Evolutionary conservation across 2,888 invertebrate species (phyloP).

Genomic region (Andrena minutula): DNA sequence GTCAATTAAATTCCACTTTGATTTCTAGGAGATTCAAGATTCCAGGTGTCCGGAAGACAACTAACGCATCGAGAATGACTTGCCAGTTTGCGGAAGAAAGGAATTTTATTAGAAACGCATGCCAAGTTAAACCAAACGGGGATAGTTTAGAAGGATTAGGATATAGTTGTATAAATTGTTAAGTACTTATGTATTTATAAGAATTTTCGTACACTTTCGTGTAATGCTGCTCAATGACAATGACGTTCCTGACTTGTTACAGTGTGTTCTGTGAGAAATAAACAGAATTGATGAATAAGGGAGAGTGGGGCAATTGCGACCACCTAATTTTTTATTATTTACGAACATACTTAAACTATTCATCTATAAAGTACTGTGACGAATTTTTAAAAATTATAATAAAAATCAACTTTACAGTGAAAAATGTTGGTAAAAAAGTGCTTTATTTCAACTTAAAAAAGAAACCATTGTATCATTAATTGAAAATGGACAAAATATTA

Average conservation of each 20-base stretch:
- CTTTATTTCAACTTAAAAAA: too few relatives aligned
- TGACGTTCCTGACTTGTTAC: neutral
- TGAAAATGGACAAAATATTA: too few relatives aligned
- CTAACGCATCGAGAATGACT: constrained; percentile 57
- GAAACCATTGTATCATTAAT: too few relatives aligned
- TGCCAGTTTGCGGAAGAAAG: neutral
- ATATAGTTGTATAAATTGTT: constrained; percentile 31
- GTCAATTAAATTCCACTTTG: constrained; percentile 8
- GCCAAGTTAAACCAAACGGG: neutral
- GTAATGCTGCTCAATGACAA: constrained; percentile 7
- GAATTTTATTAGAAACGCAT: constrained; percentile 3
- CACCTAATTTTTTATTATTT: too few relatives aligned
- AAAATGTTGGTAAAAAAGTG: too few relatives aligned
- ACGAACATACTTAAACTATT: too few relatives aligned
- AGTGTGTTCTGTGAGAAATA: neutral
- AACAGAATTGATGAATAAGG: neutral
- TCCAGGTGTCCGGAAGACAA: constrained; percentile 82
- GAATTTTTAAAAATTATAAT: too few relatives aligned
- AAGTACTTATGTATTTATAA: constrained; percentile 61
- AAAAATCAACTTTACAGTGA: too few relatives aligned
- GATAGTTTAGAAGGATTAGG: neutral
- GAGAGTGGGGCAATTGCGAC: too few relatives aligned
- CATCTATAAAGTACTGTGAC: too few relatives aligned
- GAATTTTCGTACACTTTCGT: constrained; percentile 33
- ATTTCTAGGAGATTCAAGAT: constrained; percentile 82